phyloP scores from a whole-genome alignment of 1,140 invertebrate genomes.

The Euborellia annulipes region DNA sequence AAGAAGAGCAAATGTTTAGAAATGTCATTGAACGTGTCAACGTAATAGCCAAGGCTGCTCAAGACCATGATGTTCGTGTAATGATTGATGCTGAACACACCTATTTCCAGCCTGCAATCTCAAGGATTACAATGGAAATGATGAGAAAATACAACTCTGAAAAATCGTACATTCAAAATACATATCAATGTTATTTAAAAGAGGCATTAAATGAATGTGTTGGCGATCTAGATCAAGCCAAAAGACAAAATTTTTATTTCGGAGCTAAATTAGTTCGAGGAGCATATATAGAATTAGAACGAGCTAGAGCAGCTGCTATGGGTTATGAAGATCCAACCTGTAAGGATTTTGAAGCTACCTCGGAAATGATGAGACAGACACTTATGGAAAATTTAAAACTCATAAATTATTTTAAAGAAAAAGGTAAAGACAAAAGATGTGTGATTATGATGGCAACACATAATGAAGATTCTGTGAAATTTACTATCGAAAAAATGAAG shows the following conservation, averaged over 20 bases:
- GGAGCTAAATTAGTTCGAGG: constrained; percentile 95
- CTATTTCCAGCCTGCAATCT: constrained; percentile 98
- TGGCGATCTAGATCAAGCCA: constrained; percentile 86
- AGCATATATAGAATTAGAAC: constrained; percentile 91
- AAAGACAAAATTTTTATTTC: constrained; percentile 93
- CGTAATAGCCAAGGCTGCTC: constrained; percentile 76
- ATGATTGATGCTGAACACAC: constrained; percentile 99
- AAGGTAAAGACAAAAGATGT: no score
- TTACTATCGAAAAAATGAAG: no score
- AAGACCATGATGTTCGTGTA: constrained; percentile 80
- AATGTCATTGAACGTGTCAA: constrained; percentile 93
- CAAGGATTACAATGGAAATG: constrained; percentile 89
- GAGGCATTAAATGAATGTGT: constrained; percentile 75
- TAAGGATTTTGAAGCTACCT: no score
- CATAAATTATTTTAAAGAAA: no score
- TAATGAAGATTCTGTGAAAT: no score
- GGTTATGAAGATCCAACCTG: no score
- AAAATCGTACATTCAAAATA: constrained; percentile 92
- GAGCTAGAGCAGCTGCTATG: constrained; percentile 2
- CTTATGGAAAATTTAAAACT: no score
- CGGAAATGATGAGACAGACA: no score
- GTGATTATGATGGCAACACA: no score
- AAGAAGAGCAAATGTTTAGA: constrained; percentile 95
- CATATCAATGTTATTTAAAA: constrained; percentile 97
- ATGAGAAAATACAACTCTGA: constrained; percentile 92